These are phyloP conservation scores for Eulemur macaco DNA, from an alignment of 2,113 vertebrate species.

Conservation along the genomic window DNA sequence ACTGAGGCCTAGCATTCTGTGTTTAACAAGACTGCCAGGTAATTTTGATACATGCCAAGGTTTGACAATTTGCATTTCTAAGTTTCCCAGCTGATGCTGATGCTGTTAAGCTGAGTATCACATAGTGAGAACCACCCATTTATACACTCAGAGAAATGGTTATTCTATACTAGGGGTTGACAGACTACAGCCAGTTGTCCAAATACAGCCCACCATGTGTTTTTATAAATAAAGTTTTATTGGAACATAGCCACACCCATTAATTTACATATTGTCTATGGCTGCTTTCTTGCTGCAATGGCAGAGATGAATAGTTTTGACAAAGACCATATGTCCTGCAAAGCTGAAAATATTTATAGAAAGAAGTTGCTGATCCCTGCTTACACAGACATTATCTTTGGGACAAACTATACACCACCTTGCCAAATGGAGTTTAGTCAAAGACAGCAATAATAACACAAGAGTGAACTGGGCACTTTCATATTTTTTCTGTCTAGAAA, in stretches of 20 bases:
- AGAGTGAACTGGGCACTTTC: background rate
- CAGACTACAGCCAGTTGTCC: background rate
- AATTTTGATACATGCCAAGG: background rate
- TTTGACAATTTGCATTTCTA: slow-evolving; percentile 22
- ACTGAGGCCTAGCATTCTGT: background rate
- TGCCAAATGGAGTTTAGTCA: background rate
- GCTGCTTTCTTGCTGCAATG: background rate
- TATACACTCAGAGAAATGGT: background rate
- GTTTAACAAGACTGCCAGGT: background rate
- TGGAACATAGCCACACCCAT: background rate
- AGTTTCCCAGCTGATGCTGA: background rate
- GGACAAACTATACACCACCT: background rate
- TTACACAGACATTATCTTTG: background rate
- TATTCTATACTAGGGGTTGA: background rate
- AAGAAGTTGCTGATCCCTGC: background rate
- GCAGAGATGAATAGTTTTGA: slow-evolving; percentile 13
- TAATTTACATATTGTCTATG: background rate
- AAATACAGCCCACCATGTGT: background rate
- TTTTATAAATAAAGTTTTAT: slow-evolving; percentile 44
- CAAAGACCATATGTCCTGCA: background rate
- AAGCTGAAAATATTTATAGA: background rate
- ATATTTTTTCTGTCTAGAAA: background rate
- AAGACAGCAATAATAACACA: background rate
- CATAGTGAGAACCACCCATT: background rate
- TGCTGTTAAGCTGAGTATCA: background rate